Conservation (phyloP, 2,888 invertebrate species). For the Altica lythri region DNA sequence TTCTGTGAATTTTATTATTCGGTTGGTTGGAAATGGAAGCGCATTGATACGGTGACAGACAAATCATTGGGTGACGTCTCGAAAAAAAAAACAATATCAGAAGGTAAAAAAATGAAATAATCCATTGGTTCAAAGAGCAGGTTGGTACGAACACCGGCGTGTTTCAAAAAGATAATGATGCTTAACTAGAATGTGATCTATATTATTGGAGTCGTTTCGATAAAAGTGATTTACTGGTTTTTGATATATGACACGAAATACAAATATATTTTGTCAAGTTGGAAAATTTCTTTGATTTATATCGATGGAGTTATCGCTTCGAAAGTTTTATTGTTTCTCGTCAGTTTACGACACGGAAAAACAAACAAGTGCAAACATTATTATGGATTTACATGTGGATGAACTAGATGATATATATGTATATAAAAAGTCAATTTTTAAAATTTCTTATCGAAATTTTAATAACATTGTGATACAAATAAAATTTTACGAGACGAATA, state of each 20-base stretch:
- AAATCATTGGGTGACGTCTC: slow-evolving; percentile 39
- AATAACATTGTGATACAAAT: no score
- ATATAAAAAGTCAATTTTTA: no score
- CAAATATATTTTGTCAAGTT: background rate
- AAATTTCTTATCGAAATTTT: no score
- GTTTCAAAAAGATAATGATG: slow-evolving; percentile 23
- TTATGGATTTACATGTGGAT: no score
- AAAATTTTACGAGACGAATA: no score
- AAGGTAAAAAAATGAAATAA: slow-evolving; percentile 20
- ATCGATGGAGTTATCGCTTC: background rate
- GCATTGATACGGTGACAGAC: no score
- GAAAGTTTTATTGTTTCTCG: background rate
- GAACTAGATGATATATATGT: no score
- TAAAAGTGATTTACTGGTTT: slow-evolving; percentile 10
- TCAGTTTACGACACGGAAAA: background rate
- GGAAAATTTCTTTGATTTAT: background rate
- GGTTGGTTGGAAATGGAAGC: no score
- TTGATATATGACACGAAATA: slow-evolving; percentile 7
- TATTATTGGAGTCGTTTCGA: slow-evolving; percentile 13
- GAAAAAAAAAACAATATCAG: slow-evolving; percentile 14
- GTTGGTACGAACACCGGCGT: slow-evolving; percentile 31
- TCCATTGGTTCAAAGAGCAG: slow-evolving; percentile 16
- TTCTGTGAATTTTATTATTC: no score
- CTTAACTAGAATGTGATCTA: slow-evolving; percentile 25
- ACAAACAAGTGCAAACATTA: no score